Conservation (phyloP, 30 jellyfish, hydroid and myxozoan species). For the Mastigias papua region DNA sequence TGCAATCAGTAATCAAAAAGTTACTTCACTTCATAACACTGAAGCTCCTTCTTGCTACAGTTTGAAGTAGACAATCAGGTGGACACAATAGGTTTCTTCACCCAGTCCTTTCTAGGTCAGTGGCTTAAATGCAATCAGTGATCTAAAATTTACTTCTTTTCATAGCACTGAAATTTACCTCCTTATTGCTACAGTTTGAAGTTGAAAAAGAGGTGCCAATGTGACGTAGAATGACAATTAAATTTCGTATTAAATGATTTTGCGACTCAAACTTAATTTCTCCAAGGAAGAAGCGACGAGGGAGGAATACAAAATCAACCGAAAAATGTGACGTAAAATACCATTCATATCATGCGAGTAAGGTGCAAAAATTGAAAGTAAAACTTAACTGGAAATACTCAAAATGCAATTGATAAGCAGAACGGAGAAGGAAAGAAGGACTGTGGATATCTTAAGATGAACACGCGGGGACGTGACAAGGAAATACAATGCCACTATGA, state of each 20-base stretch:
- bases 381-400: background rate
- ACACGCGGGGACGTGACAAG: constrained; percentile 18
- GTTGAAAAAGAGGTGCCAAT: background rate
- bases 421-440: background rate
- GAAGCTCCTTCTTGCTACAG: too few relatives aligned
- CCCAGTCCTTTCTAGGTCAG: too few relatives aligned
- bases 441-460: background rate
- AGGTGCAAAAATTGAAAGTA: background rate
- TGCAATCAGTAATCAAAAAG: too few relatives aligned
- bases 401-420: background rate
- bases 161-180: background rate
- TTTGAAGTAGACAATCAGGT: too few relatives aligned
- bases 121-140: too few relatives aligned
- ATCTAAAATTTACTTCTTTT: background rate
- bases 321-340: background rate
- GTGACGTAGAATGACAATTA: constrained; percentile 1
- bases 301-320: background rate
- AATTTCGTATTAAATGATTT: background rate
- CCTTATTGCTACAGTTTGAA: background rate
- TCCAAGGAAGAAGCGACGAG: background rate
- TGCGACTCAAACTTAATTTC: background rate
- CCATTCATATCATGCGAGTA: background rate
- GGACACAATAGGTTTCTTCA: too few relatives aligned
- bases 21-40: too few relatives aligned
- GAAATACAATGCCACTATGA: background rate